Conservation (phyloP, 2,113 vertebrate genomes). For the Hippocampus barbouri region DNA sequence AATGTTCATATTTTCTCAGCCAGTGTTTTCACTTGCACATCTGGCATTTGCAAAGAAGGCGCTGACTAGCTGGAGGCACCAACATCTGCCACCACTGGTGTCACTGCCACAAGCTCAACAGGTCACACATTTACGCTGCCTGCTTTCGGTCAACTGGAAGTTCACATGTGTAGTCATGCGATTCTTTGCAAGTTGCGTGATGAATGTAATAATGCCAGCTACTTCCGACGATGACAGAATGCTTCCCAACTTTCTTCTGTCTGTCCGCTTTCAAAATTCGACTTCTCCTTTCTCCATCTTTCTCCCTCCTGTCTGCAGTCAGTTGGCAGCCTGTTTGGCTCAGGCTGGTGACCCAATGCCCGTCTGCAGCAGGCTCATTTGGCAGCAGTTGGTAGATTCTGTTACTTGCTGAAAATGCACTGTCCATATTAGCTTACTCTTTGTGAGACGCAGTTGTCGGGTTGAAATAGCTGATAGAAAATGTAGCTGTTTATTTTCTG, state of each 20-base stretch:
- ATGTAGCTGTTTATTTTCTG: neutral
- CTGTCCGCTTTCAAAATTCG: slow-evolving; percentile 4
- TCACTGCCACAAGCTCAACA: slow-evolving; percentile 29
- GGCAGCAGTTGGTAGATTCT: slow-evolving; percentile 40
- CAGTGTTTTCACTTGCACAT: slow-evolving; percentile 34
- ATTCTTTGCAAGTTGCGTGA: neutral
- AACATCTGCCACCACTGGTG: slow-evolving; percentile 55
- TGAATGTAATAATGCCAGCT: neutral
- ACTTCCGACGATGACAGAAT: neutral
- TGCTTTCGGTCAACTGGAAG: slow-evolving; percentile 9
- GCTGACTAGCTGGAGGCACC: slow-evolving; percentile 24
- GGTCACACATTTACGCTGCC: slow-evolving; percentile 19
- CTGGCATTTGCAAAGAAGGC: slow-evolving; percentile 35
- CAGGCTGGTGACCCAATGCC: slow-evolving; percentile 48
- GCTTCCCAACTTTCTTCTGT: neutral
- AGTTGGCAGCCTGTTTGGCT: slow-evolving; percentile 39
- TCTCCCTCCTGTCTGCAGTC: neutral
- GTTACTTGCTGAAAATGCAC: slow-evolving; percentile 30
- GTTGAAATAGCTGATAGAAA: neutral
- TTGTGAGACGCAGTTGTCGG: slow-evolving; percentile 21
- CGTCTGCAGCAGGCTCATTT: slow-evolving; percentile 30
- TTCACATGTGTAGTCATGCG: neutral
- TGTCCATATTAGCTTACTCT: slow-evolving; percentile 34
- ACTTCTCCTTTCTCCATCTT: slow-evolving; percentile 4
- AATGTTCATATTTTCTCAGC: slow-evolving; percentile 15